Conservation (phyloP, 2,888 invertebrate genomes). For the Scaptomyza cyrtandrae region DNA sequence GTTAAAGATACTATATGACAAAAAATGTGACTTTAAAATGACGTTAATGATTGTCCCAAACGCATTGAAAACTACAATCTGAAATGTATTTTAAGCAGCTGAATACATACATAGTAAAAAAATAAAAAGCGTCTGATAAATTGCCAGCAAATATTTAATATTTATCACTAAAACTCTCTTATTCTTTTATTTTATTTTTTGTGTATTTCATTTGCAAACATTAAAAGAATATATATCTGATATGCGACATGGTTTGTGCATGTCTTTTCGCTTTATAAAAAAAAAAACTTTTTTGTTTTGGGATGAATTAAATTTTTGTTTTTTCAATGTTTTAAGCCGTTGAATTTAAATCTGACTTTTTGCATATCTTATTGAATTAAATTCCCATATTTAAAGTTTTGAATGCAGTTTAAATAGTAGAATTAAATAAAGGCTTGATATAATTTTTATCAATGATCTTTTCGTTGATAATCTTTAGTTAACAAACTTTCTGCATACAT, state of each 20-base stretch:
- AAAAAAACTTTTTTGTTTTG: neutral
- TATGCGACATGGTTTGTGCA: neutral
- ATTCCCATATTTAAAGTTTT: neutral
- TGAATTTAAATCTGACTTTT: neutral
- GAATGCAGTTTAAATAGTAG: no score
- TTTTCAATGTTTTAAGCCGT: neutral
- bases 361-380: neutral
- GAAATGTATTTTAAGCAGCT: slow-evolving; percentile 6
- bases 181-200: no score
- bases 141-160: slow-evolving; percentile 1
- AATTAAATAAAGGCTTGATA: no score
- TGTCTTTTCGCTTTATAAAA: neutral
- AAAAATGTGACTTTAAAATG: slow-evolving; percentile 26
- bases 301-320: neutral
- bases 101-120: slow-evolving; percentile 1
- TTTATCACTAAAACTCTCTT: no score
- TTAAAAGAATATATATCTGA: neutral
- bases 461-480: no score
- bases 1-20: slow-evolving; percentile 39
- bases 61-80: neutral
- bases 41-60: slow-evolving; percentile 41
- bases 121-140: neutral
- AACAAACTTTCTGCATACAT: no score
- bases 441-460: no score
- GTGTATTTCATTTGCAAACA: neutral